Conservation (phyloP, 1,140 invertebrate genomes). For the Hestina assimilis region DNA sequence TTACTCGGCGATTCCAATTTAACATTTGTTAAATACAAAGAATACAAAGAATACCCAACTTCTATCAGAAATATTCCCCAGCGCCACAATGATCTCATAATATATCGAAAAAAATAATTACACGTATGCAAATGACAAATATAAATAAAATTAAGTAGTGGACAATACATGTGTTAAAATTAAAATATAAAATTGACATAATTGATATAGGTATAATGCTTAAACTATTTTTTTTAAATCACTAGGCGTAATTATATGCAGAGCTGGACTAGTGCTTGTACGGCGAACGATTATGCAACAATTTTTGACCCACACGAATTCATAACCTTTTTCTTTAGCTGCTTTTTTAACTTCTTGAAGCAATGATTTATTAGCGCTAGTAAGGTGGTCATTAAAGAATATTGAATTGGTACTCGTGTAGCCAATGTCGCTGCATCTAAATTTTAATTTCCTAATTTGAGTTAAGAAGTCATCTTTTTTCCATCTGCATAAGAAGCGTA, state of each 20-base stretch:
- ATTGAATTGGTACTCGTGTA: background rate
- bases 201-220: too few relatives aligned
- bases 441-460: background rate
- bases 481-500: conserved; percentile 2
- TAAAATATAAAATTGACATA: too few relatives aligned
- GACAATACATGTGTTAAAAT: too few relatives aligned
- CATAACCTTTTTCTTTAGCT: background rate
- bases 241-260: background rate
- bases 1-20: too few relatives aligned
- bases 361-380: background rate
- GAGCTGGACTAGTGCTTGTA: background rate
- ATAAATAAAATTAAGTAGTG: too few relatives aligned
- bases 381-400: background rate
- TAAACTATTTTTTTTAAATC: conserved; percentile 9
- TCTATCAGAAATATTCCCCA: too few relatives aligned
- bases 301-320: conserved; percentile 1
- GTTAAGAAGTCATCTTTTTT: conserved; percentile 3
- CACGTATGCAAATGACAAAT: too few relatives aligned
- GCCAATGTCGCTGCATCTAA: background rate
- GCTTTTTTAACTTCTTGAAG: background rate
- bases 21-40: too few relatives aligned
- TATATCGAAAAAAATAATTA: too few relatives aligned
- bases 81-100: too few relatives aligned
- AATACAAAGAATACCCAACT: too few relatives aligned
- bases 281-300: background rate